Base-by-base conservation (phyloP, 2,113 vertebrate genomes). In the Pachyramphus minor region DNA sequence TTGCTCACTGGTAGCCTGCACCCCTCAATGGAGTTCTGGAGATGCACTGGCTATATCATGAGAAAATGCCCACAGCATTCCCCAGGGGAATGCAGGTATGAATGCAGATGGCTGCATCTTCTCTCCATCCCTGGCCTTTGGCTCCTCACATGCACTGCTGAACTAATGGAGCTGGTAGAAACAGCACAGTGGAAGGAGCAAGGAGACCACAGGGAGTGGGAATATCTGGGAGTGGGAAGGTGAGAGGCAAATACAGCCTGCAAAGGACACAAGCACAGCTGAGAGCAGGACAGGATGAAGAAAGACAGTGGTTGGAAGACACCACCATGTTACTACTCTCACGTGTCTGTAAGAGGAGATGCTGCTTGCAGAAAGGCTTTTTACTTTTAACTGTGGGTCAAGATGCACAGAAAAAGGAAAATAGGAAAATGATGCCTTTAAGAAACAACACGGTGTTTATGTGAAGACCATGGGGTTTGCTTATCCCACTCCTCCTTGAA, bases 301-400 rank as follows among this genome's bases (percentile, higher is more conserved):
- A 67, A 56, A 67, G 64, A 49, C 24, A 47, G 22, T 11, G 33
- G 19, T 0, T 59, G 55, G 60, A 67, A 87, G 12, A 33, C 21
- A 79, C 5, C 19, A 31, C 31, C 3, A 2, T 0, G 0, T 31
- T 42, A 22, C 24, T 68, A 50, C 64, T 73, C 50, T 68, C 52
- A 50, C 1, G 0, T 1, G 3, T 21, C 68, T 62, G 0, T 14
- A 71, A 81, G 56, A 71, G 49, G 44, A 0, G 0, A 75, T 0
- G 3, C 22, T 56, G n/a, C 62, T 53, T 17, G 67, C 2, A 4
- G 49, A 73, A 87, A 85, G 22, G 41, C 11, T 82, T 68, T 87
- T 74, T 35, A 18, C 17, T 9, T 24, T 58, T 35, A 35, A 35
- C 27, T 24, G 21, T 49, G 39, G 19, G 19, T 77, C 87, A 77